Base-by-base conservation (phyloP, 2,113 vertebrate genomes). In the Heloderma charlesbogerti region DNA sequence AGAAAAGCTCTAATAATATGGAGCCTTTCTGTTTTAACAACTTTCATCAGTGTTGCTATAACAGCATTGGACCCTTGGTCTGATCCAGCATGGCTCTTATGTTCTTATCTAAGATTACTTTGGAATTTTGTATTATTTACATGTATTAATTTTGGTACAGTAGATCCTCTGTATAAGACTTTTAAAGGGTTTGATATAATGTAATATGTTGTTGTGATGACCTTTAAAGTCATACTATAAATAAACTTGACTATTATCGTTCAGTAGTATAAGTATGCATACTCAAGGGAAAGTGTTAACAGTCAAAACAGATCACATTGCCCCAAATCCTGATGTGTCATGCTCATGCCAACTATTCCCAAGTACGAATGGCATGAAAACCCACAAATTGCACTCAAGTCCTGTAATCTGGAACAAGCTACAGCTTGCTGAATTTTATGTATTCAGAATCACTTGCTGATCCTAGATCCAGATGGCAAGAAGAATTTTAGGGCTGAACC, bases 21-120 rank as follows among this genome's bases (percentile, higher is more conserved):
- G 51, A 74, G 12, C 90, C 87, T 90, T 2, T 40, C 3, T 90
- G 77, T 79, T 22, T 16, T 78, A 54, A 40, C 34, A 84, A 57
- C 16, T 87, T 54, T 84, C 29, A 89, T 54, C 82, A 81, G 87
- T 0, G 12, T 81, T 79, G 74, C 40, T 51, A 90, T 92, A 92
- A 69, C 45, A 6, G 2, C 48, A 91, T 80, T 83, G 40, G 48
- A 51, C 48, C 48, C 48, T 51, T 51, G 48, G 48, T 51, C 48
- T 51, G 48, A 51, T 51, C 48, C 48, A 51, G 48, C 22, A 15
- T 54, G 34, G 12, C 20, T 57, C 34, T 40, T 75, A 25, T 75
- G 2, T 72, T 27, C 43, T 84, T 16, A 6, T n/a, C 82, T 43
- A 84, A 29, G n/a, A n/a, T n/a, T n/a, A 51, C 40, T 67, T 86